Base-by-base conservation (phyloP, 2,797 vertebrate species). In the Spondyliosoma cantharus region DNA sequence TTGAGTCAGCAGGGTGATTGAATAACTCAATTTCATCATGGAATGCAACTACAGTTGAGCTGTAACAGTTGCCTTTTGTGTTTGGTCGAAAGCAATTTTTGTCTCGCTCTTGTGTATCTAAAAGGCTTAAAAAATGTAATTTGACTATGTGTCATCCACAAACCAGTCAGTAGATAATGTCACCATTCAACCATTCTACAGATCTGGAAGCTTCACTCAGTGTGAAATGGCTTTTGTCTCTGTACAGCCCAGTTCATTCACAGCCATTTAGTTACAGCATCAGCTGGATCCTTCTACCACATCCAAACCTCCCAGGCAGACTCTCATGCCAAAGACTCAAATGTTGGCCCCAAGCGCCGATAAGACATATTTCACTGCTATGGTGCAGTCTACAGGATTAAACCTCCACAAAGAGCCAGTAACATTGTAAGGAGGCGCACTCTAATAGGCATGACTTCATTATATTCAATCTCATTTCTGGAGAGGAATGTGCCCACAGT, bases 391-490 rank as follows among this genome's bases (percentile, higher is more conserved):
- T 84, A 90, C 82, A 89, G 90, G 92, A 93, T 94, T 93, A 92
- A 71, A 89, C 50, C 82, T 62, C 43, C 86, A 85, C 83, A 92
- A 88, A 89, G 87, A 82, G 46, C 67, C 75, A 52, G 78, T 82
- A 76, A 80, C 85, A 82, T 78, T 68, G 87, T 86, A 42, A 86
- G 86, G 80, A 83, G 86, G 87, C 57, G 60, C 64, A 4, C 63
- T 59, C 61, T 92, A 91, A 94, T 66, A 86, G 76, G 82, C 90
- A 49, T 93, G 91, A 92, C 93, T 89, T 91, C 88, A 93, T 94
- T 93, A 91, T 86, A 92, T 87, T 80, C 76, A 88, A 78, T 90
- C 83, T 82, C 70, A 49, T 73, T 81, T 87, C 84, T 67, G 37
- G 53, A 79, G 86, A 89, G 76, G 64, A 91, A 78, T 81, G 76